Conservation (phyloP, 2,888 invertebrate species). For the Parochlus steinenii region DNA sequence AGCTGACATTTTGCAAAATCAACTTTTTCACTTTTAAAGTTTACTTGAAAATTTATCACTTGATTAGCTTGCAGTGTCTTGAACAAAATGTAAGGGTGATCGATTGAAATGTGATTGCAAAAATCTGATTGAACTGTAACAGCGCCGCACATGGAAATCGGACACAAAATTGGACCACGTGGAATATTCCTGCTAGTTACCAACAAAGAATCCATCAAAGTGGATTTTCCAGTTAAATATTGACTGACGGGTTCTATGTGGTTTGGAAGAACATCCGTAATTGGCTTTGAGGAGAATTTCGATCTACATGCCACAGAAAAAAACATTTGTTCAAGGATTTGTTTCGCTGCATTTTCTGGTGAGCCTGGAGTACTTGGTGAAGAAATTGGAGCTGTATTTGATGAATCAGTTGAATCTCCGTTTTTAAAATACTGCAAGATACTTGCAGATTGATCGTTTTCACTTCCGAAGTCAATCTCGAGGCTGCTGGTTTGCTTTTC, state of each 20-base stretch:
- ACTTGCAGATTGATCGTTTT: too few relatives aligned
- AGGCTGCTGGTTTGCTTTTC: too few relatives aligned
- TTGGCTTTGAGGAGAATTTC: not conserved
- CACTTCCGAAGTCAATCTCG: too few relatives aligned
- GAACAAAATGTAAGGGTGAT: slow-evolving; percentile 7
- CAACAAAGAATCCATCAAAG: not conserved
- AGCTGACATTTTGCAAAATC: slow-evolving; percentile 3
- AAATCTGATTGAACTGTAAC: slow-evolving; percentile 3
- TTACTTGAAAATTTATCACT: not conserved
- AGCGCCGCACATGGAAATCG: not conserved
- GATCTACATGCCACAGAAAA: not conserved
- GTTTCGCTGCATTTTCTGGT: not conserved
- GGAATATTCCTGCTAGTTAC: not conserved
- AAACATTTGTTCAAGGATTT: not conserved
- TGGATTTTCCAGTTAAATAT: not conserved
- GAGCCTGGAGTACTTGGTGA: not conserved
- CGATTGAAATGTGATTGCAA: slow-evolving; percentile 3
- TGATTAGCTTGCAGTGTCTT: not conserved
- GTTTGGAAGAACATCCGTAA: not conserved
- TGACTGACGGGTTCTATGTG: slow-evolving; percentile 5
- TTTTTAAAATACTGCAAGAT: too few relatives aligned
- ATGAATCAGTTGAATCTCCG: too few relatives aligned
- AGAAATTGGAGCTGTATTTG: too few relatives aligned
- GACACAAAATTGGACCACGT: slow-evolving; percentile 5
- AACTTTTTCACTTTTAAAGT: not conserved